Evolutionary conservation across 2,888 invertebrate species (phyloP).

Genomic region (Apotomis turbidana): DNA sequence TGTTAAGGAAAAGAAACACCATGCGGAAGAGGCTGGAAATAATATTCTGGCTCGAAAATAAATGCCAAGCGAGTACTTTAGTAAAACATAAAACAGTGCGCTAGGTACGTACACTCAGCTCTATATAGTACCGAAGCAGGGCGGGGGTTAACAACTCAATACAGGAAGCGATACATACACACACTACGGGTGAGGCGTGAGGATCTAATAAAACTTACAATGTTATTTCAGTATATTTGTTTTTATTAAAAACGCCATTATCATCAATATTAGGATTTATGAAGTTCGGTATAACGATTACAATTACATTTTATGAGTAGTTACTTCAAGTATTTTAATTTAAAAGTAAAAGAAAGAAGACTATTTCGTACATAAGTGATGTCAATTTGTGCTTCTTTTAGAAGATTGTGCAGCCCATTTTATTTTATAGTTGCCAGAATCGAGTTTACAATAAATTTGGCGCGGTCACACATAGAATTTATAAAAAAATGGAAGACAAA

Average conservation of each 20-base stretch:
- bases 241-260: slow-evolving; percentile 84
- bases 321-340: slow-evolving; percentile 77
- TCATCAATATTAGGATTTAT: slow-evolving; percentile 84
- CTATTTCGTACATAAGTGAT: slow-evolving; percentile 63
- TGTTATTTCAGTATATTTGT: slow-evolving; percentile 78
- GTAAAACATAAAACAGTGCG: slow-evolving; percentile 44
- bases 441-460: slow-evolving; percentile 42
- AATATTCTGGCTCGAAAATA: slow-evolving; percentile 54
- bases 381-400: slow-evolving; percentile 48
- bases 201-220: slow-evolving; percentile 74
- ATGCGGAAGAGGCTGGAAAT: slow-evolving; percentile 68
- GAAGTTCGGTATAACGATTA: slow-evolving; percentile 84
- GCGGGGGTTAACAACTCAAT: slow-evolving; percentile 2
- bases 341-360: slow-evolving; percentile 74
- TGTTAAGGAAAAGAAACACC: slow-evolving; percentile 67
- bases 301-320: slow-evolving; percentile 81
- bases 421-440: slow-evolving; percentile 39
- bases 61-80: slow-evolving; percentile 61
- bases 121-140: slow-evolving; percentile 28
- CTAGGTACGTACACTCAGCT: slow-evolving; percentile 2
- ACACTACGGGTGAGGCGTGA: slow-evolving; percentile 48
- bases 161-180: slow-evolving; percentile 48
- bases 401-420: slow-evolving; percentile 59
- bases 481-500: slow-evolving; percentile 66
- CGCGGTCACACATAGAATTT: slow-evolving; percentile 50